phyloP scores from a whole-genome alignment of 2,888 invertebrate species.

The Steromphala cineraria region DNA sequence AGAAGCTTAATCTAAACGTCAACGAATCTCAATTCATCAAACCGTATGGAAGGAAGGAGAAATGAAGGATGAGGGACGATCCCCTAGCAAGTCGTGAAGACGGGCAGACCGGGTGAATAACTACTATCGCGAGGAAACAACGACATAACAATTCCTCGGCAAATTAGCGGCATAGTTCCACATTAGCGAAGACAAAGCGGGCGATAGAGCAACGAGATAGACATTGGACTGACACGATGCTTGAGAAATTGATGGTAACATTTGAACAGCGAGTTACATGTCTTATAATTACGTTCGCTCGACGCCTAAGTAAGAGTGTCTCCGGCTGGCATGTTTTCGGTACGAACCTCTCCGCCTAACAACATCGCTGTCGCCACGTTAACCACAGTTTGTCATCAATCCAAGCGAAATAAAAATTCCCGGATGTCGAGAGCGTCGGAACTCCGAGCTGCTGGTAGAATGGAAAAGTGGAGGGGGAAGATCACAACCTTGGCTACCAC shows the following conservation, averaged over 20 bases:
- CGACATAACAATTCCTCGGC: slow-evolving; percentile 1
- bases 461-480: too few species aligned
- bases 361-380: background rate
- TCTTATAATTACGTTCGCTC: slow-evolving; percentile 6
- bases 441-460: background rate
- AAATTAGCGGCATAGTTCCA: slow-evolving; percentile 16
- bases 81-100: background rate
- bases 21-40: background rate
- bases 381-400: background rate
- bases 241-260: slow-evolving; percentile 17
- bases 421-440: background rate
- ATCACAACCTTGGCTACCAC: too few species aligned
- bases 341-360: background rate
- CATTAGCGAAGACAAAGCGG: slow-evolving; percentile 9
- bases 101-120: background rate
- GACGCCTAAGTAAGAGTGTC: background rate
- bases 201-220: background rate
- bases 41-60: background rate
- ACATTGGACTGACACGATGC: background rate
- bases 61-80: background rate
- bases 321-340: slow-evolving; percentile 15
- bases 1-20: background rate
- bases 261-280: slow-evolving; percentile 16
- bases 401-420: background rate
- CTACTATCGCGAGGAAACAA: background rate